Evolutionary conservation across 1,140 invertebrate species (phyloP).

Genomic region (Meloidogyne exigua): DNA sequence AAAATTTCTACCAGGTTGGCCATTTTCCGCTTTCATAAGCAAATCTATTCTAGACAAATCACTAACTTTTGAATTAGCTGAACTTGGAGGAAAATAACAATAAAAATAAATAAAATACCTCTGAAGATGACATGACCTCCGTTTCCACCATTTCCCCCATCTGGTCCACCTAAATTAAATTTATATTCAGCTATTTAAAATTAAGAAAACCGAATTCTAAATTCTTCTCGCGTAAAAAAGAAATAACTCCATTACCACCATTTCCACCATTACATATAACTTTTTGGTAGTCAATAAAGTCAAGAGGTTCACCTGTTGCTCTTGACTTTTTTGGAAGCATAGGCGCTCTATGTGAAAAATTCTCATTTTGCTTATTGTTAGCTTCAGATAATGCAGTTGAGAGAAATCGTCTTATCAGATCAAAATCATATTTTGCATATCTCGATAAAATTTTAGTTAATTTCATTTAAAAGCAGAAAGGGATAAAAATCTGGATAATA

Average conservation of each 20-base stretch:
- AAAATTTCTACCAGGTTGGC: conserved; percentile 14
- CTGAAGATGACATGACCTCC: conserved; percentile 82
- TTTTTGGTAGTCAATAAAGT: conserved; percentile 67
- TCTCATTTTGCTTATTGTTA: too few relatives aligned
- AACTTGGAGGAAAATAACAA: conserved; percentile 33
- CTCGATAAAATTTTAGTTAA: not conserved
- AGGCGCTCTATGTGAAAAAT: conserved; percentile 14
- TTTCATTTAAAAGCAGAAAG: not conserved
- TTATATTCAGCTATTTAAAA: not conserved
- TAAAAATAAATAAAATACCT: not conserved
- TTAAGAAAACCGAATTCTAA: conserved; percentile 73
- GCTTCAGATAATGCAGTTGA: not conserved
- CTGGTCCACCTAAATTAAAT: conserved; percentile 74
- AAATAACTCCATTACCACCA: conserved; percentile 86
- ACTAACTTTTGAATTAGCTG: conserved; percentile 49
- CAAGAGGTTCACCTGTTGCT: conserved; percentile 28
- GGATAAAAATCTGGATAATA: too few relatives aligned
- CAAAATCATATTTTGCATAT: not conserved
- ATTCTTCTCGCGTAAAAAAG: conserved; percentile 76
- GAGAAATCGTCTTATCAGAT: not conserved
- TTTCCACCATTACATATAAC: conserved; percentile 74
- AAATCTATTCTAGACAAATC: conserved; percentile 31
- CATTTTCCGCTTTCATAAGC: conserved; percentile 35
- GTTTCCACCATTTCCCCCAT: conserved; percentile 92
- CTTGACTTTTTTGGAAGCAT: conserved; percentile 40